phyloP scores from a whole-genome alignment of 2,797 vertebrate species.

The Bovichtus variegatus region DNA sequence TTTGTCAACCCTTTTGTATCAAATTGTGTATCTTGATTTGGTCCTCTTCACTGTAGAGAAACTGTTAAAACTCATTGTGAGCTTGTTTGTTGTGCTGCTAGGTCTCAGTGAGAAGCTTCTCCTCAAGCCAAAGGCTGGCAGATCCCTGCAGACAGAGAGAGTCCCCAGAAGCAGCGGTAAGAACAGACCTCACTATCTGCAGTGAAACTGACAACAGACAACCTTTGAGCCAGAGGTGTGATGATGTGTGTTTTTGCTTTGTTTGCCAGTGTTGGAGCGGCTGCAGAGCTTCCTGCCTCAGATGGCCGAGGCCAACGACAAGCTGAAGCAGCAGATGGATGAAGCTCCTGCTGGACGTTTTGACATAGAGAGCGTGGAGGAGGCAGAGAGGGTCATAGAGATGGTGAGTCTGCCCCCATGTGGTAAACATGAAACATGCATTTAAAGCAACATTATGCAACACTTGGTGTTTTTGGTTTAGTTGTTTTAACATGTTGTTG shows the following conservation, averaged over 20 bases:
- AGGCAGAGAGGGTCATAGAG: conserved; percentile 88
- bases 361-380: conserved; percentile 90
- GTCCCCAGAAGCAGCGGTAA: conserved; percentile 90
- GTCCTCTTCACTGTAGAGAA: too few species aligned
- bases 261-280: conserved; percentile 87
- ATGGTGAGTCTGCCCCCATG: conserved; percentile 87
- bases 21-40: background rate
- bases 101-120: conserved; percentile 90
- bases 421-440: background rate
- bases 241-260: background rate
- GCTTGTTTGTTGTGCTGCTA: conserved; percentile 58
- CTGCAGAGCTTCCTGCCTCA: conserved; percentile 93
- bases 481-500: background rate
- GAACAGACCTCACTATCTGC: conserved; percentile 32
- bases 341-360: conserved; percentile 84
- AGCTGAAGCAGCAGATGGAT: conserved; percentile 88
- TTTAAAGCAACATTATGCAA: too few species aligned
- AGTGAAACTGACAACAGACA: too few species aligned
- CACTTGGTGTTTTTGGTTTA: too few species aligned
- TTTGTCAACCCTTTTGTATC: background rate
- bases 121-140: conserved; percentile 80
- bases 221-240: background rate
- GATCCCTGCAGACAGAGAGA: conserved; percentile 84
- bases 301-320: conserved; percentile 93
- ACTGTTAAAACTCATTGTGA: background rate